Conservation (phyloP, 2,888 invertebrate species). For the Scaptomyza reducta region DNA sequence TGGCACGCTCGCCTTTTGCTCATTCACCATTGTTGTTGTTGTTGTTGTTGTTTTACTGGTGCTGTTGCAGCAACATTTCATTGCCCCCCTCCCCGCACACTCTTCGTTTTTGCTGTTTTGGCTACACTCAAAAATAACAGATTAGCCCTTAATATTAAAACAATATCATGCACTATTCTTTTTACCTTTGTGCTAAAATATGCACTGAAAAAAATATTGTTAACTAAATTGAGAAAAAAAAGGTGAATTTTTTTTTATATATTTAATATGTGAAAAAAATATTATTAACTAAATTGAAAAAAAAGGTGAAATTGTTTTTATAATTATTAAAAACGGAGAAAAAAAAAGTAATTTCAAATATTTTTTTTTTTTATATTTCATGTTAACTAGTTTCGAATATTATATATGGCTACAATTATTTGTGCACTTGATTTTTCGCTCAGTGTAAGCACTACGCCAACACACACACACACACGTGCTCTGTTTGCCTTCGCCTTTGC, state of each 20-base stretch:
- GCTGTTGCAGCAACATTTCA: conserved; percentile 49
- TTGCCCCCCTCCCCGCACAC: conserved; percentile 24
- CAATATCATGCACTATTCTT: background rate
- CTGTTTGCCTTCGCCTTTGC: background rate
- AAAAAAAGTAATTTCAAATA: no score
- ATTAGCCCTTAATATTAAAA: background rate
- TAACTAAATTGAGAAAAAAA: no score
- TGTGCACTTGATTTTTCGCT: background rate
- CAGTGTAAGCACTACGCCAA: conserved; percentile 11
- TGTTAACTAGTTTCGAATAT: background rate
- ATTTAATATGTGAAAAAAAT: no score
- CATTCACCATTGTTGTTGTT: conserved; percentile 29
- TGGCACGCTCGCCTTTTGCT: conserved; percentile 69
- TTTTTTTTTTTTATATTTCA: no score
- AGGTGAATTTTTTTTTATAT: no score
- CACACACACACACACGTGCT: background rate
- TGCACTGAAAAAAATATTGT: background rate
- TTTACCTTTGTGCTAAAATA: background rate
- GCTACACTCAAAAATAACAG: conserved; percentile 10
- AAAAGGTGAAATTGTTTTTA: no score
- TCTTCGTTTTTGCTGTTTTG: background rate
- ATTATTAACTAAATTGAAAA: no score
- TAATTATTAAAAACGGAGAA: no score
- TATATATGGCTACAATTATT: background rate
- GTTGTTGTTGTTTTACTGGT: conserved; percentile 25